Conservation (phyloP, 1,140 invertebrate species). For the Procambarus clarkii region DNA sequence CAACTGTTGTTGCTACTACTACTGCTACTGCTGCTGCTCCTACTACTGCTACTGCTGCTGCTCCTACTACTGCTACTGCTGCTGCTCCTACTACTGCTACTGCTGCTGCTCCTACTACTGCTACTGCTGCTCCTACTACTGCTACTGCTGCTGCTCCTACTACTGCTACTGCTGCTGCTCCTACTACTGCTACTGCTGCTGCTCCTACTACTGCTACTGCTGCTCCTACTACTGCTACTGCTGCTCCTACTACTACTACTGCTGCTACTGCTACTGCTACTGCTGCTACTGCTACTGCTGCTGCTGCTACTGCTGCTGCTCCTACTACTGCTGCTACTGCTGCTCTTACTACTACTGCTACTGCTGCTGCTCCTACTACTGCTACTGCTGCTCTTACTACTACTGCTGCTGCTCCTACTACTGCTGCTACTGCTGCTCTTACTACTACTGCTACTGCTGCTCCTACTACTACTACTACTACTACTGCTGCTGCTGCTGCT, state of each 20-base stretch:
- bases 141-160: background rate
- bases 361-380: too few species aligned
- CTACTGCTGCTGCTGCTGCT: too few species aligned
- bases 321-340: too few species aligned
- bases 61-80: background rate
- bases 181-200: background rate
- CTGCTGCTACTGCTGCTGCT: background rate
- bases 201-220: background rate
- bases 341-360: too few species aligned
- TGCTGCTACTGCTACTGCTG: background rate
- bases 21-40: background rate
- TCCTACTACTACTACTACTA: too few species aligned
- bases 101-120: background rate
- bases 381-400: too few species aligned
- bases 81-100: background rate
- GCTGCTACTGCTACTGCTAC: too few species aligned
- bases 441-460: too few species aligned
- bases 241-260: too few species aligned
- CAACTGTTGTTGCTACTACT: background rate
- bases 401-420: too few species aligned
- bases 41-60: background rate
- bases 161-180: background rate
- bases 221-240: background rate
- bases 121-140: background rate
- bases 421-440: too few species aligned